phyloP scores from a whole-genome alignment of 2,113 vertebrate species.

The Embiotoca jacksoni region DNA sequence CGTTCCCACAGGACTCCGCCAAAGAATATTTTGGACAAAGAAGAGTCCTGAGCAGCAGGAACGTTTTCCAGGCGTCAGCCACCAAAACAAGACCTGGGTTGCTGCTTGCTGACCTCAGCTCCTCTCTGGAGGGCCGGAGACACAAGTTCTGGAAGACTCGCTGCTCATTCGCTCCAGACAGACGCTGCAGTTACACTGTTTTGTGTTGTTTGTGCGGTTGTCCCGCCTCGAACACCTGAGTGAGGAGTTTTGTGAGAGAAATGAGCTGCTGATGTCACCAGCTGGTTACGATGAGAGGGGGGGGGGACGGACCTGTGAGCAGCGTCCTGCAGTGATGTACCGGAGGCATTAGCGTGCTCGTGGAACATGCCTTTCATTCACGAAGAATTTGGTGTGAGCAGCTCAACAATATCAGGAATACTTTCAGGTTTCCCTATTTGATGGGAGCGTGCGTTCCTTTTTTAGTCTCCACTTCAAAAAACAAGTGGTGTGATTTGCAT shows the following conservation, averaged over 20 bases:
- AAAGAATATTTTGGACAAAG: slow-evolving; percentile 37
- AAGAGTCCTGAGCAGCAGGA: slow-evolving; percentile 26
- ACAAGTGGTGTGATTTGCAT: slow-evolving; percentile 60
- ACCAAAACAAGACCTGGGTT: slow-evolving; percentile 14
- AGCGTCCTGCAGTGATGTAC: too few species aligned
- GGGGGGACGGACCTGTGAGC: neutral
- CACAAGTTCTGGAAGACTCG: slow-evolving; percentile 15
- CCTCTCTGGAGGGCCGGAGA: slow-evolving; percentile 24
- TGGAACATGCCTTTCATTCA: slow-evolving; percentile 56
- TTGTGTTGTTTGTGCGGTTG: neutral
- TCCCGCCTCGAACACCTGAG: neutral
- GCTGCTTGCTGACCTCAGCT: slow-evolving; percentile 37
- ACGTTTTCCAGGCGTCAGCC: slow-evolving; percentile 40
- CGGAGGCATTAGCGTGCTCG: slow-evolving; percentile 32
- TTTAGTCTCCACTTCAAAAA: slow-evolving; percentile 66
- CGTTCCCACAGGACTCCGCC: slow-evolving; percentile 49
- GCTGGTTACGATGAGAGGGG: slow-evolving; percentile 17
- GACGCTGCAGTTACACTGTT: slow-evolving; percentile 23
- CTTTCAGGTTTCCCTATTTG: slow-evolving; percentile 59
- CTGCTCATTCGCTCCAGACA: slow-evolving; percentile 38
- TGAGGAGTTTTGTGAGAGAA: slow-evolving; percentile 10
- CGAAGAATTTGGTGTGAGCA: slow-evolving; percentile 24
- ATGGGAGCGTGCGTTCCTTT: slow-evolving; percentile 69
- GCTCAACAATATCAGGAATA: slow-evolving; percentile 62
- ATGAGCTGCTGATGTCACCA: slow-evolving; percentile 21